Percentiles rank a stretch among this genome's conserved stretches.
These are phyloP conservation scores for Apis dorsata DNA, from an alignment of 1,140 invertebrate genomes.

Conservation along the genomic window DNA sequence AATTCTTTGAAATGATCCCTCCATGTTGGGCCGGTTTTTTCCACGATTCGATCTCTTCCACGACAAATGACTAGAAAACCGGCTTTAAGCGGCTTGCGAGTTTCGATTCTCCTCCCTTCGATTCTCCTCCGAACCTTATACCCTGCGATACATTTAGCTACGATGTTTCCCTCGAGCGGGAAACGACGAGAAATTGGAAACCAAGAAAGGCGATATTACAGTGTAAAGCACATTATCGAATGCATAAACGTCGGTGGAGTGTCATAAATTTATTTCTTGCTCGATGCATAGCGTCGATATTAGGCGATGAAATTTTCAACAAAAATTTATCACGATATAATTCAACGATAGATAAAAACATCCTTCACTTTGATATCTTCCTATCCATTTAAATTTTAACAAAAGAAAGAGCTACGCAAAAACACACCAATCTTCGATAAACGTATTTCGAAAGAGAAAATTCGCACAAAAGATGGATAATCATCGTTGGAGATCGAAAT, in stretches of 20 bases:
- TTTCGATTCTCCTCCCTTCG: background rate
- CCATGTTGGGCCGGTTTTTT: background rate
- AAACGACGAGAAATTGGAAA: too few relatives aligned
- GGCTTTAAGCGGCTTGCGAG: conserved; percentile 15
- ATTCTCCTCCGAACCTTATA: background rate
- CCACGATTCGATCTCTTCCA: background rate
- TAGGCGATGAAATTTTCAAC: background rate
- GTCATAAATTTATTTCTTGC: conserved; percentile 19
- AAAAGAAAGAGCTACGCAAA: too few relatives aligned
- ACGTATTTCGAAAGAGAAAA: too few relatives aligned
- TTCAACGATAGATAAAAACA: too few relatives aligned
- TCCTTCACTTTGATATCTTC: too few relatives aligned
- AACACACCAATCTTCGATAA: too few relatives aligned
- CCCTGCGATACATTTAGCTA: background rate
- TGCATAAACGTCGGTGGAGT: conserved; percentile 1
- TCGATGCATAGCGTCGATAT: background rate
- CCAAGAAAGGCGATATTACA: background rate
- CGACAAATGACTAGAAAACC: conserved; percentile 14
- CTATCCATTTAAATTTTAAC: too few relatives aligned
- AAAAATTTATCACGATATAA: too few relatives aligned
- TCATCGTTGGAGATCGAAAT: too few relatives aligned
- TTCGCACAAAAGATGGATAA: too few relatives aligned
- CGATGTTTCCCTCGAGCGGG: conserved; percentile 4
- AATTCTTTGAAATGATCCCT: background rate
- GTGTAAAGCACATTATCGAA: conserved; percentile 8